Base-by-base conservation (phyloP, 2,888 invertebrate genomes). In the Cremastinae sp. region DNA sequence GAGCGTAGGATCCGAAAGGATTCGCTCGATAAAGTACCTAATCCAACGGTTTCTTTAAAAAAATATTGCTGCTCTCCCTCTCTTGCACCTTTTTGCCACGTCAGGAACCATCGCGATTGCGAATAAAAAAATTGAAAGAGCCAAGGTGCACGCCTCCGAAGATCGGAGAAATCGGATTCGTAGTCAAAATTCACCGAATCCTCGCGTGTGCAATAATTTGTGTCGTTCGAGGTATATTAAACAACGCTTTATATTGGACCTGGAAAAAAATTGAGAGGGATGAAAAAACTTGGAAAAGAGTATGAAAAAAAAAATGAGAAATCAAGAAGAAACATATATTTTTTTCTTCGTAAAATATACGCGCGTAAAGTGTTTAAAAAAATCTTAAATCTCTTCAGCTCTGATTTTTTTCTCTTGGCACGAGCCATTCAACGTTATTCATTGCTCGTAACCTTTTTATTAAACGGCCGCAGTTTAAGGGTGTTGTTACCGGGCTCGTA, bases 371-470 rank as follows among this genome's bases (percentile, higher is more conserved):
- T 36, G 64, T 36, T 9, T 12, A 12, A 53, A 51, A 41, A 59
- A 64, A 69, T 69, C 41, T 68, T 16, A 47, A 73, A 53, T 73
- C 59, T 66, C 34, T 12, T 49, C 20, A 14, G 59, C 36, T 28
- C 73, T 73, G 65, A 22, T 49, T 51, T 16, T 45, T 66, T 45
- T 12, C 8, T 53, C 16, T 5, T 28, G 28, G 28, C 28, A 28
- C 5, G 28, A 28, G 5, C 28, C 28, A 5, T 28, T 18, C n/a
- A 43, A 66, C 56, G 79, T 79, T 79, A 80, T 8, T 68, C 80
- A 78, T 80, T 78, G 81, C 78, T 82, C 85, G 81, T 84, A 86
- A 83, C 81, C 72, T 84, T 86, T 83, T 85, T 85, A 85, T 85
- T 84, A 81, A 84, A 82, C 83, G 81, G 80, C 81, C 81, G 81